Evolutionary conservation across 1,140 invertebrate species (phyloP), one percentile per base, ranked within the genome.

Genomic region (Propsilocerus akamusi): DNA sequence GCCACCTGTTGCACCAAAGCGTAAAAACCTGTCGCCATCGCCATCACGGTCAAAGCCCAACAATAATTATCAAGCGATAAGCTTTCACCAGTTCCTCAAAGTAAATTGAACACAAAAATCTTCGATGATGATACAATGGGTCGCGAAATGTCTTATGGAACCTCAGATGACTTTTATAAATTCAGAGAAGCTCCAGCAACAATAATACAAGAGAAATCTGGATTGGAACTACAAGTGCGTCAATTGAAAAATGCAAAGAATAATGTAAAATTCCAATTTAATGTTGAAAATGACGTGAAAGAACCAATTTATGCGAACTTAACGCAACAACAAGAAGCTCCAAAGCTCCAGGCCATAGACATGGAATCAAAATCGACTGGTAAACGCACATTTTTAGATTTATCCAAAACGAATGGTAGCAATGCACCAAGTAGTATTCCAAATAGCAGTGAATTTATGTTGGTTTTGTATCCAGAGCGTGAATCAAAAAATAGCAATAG

Each of bases 391-490:
- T 26, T 8, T 30, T 28, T 26, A 5, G 20, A 49, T 49, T 24
- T 49, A 5, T 26, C 25, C 20, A 26, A 25, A n/a, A 25, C 26
- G 20, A 34, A 30, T n/a, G 34, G 34, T 17, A 32, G 28, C n/a
- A 23, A 25, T 26, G 62, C 58, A 28, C 61, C 62, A 26, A 63
- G 63, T 41, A 63, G 65, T 10, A 63, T 65, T 3, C 63, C 64
- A 46, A 65, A 63, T n/a, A 65, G 63, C 53, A 82, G 79, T 22
- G 83, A 87, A 60, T 82, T 86, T 53, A 84, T 87, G 81, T 61
- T 87, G 26, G 81, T 87, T 25, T 65, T 87, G 4, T 81, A 80
- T 63, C 78, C 81, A 25, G 71, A 81, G 54, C 60, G 70, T 57
- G 62, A 72, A 51, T 55, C 58, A 49, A 60, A 63, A 54, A 62